Percentiles rank a stretch among this genome's conserved stretches.
Evolutionary conservation across 2,888 invertebrate species (phyloP).

Genomic region (Hemistola chrysoprasaria): DNA sequence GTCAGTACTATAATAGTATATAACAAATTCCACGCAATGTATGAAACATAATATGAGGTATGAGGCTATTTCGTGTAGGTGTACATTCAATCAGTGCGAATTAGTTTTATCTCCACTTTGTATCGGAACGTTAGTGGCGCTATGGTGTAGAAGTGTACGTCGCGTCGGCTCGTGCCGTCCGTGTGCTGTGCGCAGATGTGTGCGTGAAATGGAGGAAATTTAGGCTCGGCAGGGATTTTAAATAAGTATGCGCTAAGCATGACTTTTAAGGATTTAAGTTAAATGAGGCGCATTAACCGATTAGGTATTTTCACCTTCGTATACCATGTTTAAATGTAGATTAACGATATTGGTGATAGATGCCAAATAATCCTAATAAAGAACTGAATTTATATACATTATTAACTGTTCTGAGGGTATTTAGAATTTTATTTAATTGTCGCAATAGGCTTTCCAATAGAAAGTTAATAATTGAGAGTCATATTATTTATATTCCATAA

Average conservation of each 20-base stretch:
- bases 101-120: slow-evolving; percentile 44
- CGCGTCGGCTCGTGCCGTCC: slow-evolving; percentile 30
- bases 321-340: slow-evolving; percentile 77
- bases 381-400: slow-evolving; percentile 81
- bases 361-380: slow-evolving; percentile 82
- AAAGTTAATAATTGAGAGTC: slow-evolving; percentile 40
- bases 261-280: slow-evolving; percentile 58
- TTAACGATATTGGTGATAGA: slow-evolving; percentile 77
- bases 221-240: slow-evolving; percentile 78
- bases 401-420: slow-evolving; percentile 81
- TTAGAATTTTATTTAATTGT: slow-evolving; percentile 70
- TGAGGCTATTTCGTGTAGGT: slow-evolving; percentile 47
- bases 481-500: slow-evolving; percentile 40
- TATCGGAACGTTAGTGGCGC: slow-evolving; percentile 47
- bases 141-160: slow-evolving; percentile 40
- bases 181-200: slow-evolving; percentile 42
- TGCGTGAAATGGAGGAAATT: slow-evolving; percentile 69
- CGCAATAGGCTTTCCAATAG: slow-evolving; percentile 45
- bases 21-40: no score
- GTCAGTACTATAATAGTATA: slow-evolving; percentile 17
- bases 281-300: slow-evolving; percentile 65
- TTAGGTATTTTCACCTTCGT: slow-evolving; percentile 76
- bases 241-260: slow-evolving; percentile 49
- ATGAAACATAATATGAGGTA: slow-evolving; percentile 31
- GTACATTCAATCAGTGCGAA: slow-evolving; percentile 35